Evolutionary conservation across 1,140 invertebrate genomes (phyloP).

Genomic region (Nephila pilipes): DNA sequence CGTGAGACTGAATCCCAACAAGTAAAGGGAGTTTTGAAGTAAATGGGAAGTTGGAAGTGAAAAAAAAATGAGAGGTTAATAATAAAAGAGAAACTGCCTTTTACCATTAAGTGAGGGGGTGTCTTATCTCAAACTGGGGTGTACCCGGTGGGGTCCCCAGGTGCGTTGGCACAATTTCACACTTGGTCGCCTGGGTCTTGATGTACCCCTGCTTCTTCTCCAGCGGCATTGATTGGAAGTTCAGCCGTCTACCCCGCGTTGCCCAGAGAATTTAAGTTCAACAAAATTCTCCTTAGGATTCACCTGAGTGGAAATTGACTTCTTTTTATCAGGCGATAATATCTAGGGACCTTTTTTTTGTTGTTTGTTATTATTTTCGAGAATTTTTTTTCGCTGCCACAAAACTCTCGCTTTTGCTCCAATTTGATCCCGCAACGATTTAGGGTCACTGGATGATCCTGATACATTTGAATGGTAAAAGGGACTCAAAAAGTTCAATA

Average conservation of each 20-base stretch:
- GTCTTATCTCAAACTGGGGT: constrained; percentile 46
- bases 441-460: too few relatives aligned
- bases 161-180: constrained; percentile 75
- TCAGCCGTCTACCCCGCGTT: neutral
- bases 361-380: neutral
- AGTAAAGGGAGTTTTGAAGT: constrained; percentile 29
- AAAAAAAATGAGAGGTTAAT: constrained; percentile 54
- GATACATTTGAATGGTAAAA: too few relatives aligned
- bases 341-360: constrained; percentile 15
- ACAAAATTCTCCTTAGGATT: constrained; percentile 50
- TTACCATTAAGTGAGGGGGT: constrained; percentile 67
- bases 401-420: neutral
- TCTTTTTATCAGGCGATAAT: constrained; percentile 53
- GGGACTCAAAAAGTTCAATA: too few relatives aligned
- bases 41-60: neutral
- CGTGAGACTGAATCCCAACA: constrained; percentile 31
- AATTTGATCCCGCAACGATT: neutral
- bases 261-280: constrained; percentile 66
- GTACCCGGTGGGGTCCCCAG: constrained; percentile 40
- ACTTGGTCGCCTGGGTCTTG: constrained; percentile 72
- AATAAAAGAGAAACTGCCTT: constrained; percentile 70
- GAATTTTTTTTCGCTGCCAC: neutral
- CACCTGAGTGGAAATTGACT: constrained; percentile 61
- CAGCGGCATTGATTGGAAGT: constrained; percentile 39
- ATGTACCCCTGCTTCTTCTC: constrained; percentile 3